Base-by-base conservation (phyloP, 1,140 invertebrate genomes). In the Drosophila malerkotliana region DNA sequence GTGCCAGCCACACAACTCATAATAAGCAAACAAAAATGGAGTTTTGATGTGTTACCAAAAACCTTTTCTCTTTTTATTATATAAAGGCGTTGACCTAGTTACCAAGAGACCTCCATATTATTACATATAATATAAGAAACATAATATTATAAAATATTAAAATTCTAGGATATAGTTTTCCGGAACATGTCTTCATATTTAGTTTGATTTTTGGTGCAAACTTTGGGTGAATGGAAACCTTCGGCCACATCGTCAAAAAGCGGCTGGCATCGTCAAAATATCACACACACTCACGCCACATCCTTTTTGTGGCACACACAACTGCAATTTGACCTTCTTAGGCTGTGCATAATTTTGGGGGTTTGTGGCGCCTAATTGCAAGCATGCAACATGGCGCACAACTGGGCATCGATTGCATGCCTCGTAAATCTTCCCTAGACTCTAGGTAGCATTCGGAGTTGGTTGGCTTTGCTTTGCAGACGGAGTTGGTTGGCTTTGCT, bases 361-460 rank as follows among this genome's bases (percentile, higher is more conserved):
- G 55, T 34, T 58, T 68, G 47, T 44, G 44, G 45, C 41, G 69
- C 74, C 78, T 88, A 87, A 88, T 88, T 88, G 78, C 78, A 82
- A 48, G 55, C 83, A 76, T 87, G 83, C 66, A 82, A 82, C 71
- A 66, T 71, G 71, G 44, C 32, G 15, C 60, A 53, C 71, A 60
- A 75, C 71, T 76, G 75, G 57, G 57, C 83, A 87, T 88, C 78
- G 83, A 88, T 82, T 75, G 82, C 83, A 82, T 82, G 82, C 37
- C 83, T 63, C 83, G 83, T 87, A 88, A 88, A 87, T 87, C 82
- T 75, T 54, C 44, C 67, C 67, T 62, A 62, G 64, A 68, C 69
- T 53, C 51, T 21, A 51, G 64, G 32, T 48, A 60, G 57, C 24
- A 54, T 54, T 60, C 71, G 63, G 53, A 15, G 41, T 55, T 48